Evolutionary conservation across 1,140 invertebrate species (phyloP), one percentile per base, ranked within the genome.

Genomic region (Panulirus ornatus): DNA sequence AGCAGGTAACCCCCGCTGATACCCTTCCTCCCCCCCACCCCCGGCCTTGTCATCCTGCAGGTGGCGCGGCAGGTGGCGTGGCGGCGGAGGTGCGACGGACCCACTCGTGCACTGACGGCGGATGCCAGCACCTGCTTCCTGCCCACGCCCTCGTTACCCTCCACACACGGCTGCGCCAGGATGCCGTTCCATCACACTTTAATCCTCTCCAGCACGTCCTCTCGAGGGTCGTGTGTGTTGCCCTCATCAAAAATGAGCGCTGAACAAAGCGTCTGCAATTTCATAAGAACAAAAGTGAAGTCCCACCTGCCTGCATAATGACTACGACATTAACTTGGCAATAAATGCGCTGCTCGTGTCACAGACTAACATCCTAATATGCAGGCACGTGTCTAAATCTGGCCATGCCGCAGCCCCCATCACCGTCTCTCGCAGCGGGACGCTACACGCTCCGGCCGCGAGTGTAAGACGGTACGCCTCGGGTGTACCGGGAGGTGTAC

Each of bases 21-120:
- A n/a, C 54, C 54, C 19, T 22, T 22, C 54, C 51, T 58, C 51
- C 19, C 51, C 5, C 44, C 40, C 75, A 1, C 40, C 71, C n/a
- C 75, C n/a, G 38, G 42, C n/a, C 47, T 27, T 27, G 34, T 27
- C 22, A 34, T 27, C n/a, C 9, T 22, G 9, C 38, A 40, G 14
- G 66, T 71, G 66, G 11, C 9, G 16, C 38, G 11, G 47, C 47
- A 58, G 78, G 47, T 81, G 78, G 58, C 51, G 51, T 19, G 73
- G 16, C 76, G 38, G 22, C 6, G 44, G 76, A 44, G 76, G 78
- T 51, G 78, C 22, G 78, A 81, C 78, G n/a, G 30, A 81, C 16
- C 8, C 78, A 81, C 47, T 81, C n/a, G 58, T 22, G 27, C 78
- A 81, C 51, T 27, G 5, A 81, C 22, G 76, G 44, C 22, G 78